Percentiles rank a stretch among this genome's conserved stretches.
Conservation (phyloP, 92 coral and sea anemone species). For the Palythoa grandis region DNA sequence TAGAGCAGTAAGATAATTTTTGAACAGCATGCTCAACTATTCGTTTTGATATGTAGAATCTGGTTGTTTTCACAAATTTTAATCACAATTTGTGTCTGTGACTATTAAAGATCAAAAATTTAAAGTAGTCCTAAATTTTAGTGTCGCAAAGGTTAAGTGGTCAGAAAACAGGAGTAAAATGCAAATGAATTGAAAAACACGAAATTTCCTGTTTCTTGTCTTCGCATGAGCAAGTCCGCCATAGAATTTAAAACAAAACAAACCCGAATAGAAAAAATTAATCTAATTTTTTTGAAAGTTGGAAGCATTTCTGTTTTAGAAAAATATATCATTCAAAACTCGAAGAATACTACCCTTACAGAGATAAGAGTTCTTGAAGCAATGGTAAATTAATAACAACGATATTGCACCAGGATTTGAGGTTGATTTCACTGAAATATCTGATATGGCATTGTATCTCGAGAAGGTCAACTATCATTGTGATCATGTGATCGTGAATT, state of each 20-base stretch:
- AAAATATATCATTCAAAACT: neutral
- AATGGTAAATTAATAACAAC: neutral
- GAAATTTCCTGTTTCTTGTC: slow-evolving; percentile 27
- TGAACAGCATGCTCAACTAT: neutral
- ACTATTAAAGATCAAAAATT: neutral
- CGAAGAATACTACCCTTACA: neutral
- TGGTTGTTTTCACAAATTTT: neutral
- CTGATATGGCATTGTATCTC: neutral
- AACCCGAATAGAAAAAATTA: too few relatives aligned
- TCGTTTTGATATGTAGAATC: too few relatives aligned
- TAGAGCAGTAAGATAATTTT: neutral
- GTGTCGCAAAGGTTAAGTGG: neutral
- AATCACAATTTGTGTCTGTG: neutral
- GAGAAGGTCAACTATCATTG: neutral
- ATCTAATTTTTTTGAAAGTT: neutral
- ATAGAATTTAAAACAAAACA: neutral
- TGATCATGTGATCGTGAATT: neutral
- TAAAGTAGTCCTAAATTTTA: too few relatives aligned
- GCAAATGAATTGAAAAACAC: neutral
- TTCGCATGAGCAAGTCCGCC: neutral
- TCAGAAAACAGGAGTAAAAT: slow-evolving; percentile 1
- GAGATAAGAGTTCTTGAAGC: neutral
- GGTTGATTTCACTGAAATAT: neutral
- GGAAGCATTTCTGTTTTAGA: neutral
- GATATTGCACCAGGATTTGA: neutral